Base-by-base conservation (phyloP, 1,140 invertebrate species). In the Papilio glaucus region DNA sequence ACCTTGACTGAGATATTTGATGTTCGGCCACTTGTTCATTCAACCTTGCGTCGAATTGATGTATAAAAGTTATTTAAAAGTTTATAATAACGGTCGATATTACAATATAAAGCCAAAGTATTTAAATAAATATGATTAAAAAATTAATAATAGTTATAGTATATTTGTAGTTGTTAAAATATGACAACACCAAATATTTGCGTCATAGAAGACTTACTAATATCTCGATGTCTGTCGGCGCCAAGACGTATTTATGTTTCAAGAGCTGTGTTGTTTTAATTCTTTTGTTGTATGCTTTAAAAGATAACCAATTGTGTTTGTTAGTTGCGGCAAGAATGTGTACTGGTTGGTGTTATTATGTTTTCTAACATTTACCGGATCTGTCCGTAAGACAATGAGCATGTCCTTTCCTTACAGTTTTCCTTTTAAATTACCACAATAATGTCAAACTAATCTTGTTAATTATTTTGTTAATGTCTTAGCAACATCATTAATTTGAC, bases 1-100 rank as follows among this genome's bases (percentile, higher is more conserved):
- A 13, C 62, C 62, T 65, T 65, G 62, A 65, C 62, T 65, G 62
- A 65, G 37, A 65, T 53, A 53, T 38, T 41, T 7, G 62, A 65
- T 65, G 10, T 65, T 65, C 10, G 62, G 15, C 37, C 15, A 18
- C 37, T 65, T 65, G 37, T 65, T 65, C 7, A 39, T 65, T 18
- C 18, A 41, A 65, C 62, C 62, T 65, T 65, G 62, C 18, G 21
- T 57, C 10, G 49, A 24, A 24, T 24, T 41, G 12, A 13, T 26
- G 49, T 57, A 57, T 26, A 24, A 24, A 57, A 26, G 4, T 57
- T 26, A 24, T 53, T 24, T 53, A 12, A 9, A 24, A 53, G 18
- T 6, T 21, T 8, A 33, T 33, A 3, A 33, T 33, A 33, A 33
- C 29, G 2, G 29, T 33, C 29, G 29, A 6, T 33, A 33, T 33